Percentiles rank a stretch among this genome's conserved stretches.
phyloP scores from a whole-genome alignment of 2,797 vertebrate genomes.

The Leptatherina wallacei region DNA sequence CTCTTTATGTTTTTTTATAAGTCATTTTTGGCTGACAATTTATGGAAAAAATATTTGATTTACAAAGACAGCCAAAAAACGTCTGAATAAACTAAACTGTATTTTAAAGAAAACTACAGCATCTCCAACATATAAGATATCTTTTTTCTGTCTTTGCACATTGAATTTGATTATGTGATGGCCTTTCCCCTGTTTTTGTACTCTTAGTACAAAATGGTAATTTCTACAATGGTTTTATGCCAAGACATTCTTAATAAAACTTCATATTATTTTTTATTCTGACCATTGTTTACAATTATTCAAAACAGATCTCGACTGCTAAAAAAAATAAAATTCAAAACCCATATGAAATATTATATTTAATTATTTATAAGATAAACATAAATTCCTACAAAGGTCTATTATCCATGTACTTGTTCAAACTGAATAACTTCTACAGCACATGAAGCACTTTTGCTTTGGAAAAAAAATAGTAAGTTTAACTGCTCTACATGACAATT shows the following conservation, averaged over 20 bases:
- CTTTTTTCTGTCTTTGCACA: not conserved
- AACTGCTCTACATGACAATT: not conserved
- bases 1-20: not conserved
- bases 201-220: constrained; percentile 1
- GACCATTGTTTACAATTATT: constrained; percentile 5
- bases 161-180: not conserved
- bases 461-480: not conserved
- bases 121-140: not conserved
- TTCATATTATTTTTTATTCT: not conserved
- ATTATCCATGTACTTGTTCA: not conserved
- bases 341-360: not conserved
- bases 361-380: constrained; percentile 3
- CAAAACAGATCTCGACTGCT: constrained; percentile 2
- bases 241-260: too few species aligned
- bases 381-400: constrained; percentile 7
- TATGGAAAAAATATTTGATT: not conserved
- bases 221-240: constrained; percentile 3
- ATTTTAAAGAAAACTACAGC: constrained; percentile 2
- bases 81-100: not conserved
- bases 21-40: constrained; percentile 3
- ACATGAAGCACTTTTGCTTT: not conserved
- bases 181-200: not conserved
- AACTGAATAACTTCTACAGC: not conserved
- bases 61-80: not conserved
- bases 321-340: not conserved